Base-by-base conservation (phyloP, 2,113 vertebrate genomes). In the Fregetta grallaria region DNA sequence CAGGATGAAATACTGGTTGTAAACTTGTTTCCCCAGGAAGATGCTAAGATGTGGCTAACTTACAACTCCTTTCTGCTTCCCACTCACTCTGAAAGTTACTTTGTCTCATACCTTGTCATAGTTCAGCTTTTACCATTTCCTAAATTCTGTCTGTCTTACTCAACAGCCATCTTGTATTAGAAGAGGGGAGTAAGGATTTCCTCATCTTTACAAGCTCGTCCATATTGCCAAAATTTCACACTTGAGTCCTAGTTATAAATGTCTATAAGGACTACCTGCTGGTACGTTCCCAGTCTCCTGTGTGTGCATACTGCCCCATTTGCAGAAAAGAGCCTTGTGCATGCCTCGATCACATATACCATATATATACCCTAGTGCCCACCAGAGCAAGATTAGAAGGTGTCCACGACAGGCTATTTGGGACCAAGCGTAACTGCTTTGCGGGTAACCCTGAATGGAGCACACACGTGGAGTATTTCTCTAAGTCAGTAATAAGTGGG, bases 1-100 rank as follows among this genome's bases (percentile, higher is more conserved):
- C 86, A 91, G 63, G 32, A 61, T 89, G 66, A 95, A 90, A 87
- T 79, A 95, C 50, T 59, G 40, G 30, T 40, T 74, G 15, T 20
- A 93, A 63, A 6, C 52, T 62, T 18, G 3, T 65, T 96, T 90
- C n/a, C 85, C 45, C 4, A 5, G 42, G 67, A 95, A 78, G 32
- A 80, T 62, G n/a, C 58, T 80, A 86, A 92, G 40, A 86, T 32
- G 14, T 3, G 0, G 36, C 44, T 67, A 86, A 59, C 23, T 68
- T 78, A 67, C 29, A 93, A n/a, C 25, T 70, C 45, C 25, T 42
- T 18, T 66, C 47, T 72, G 50, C 30, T 91, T 81, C 32, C 18
- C 29, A 34, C 42, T 89, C 61, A 49, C 52, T 84, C n/a, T 78
- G 10, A 74, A 93, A 74, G 61, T 67, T 83, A 74, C 61, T 95